Evolutionary conservation across 2,113 vertebrate genomes (phyloP).

Genomic region (Perca fluviatilis): DNA sequence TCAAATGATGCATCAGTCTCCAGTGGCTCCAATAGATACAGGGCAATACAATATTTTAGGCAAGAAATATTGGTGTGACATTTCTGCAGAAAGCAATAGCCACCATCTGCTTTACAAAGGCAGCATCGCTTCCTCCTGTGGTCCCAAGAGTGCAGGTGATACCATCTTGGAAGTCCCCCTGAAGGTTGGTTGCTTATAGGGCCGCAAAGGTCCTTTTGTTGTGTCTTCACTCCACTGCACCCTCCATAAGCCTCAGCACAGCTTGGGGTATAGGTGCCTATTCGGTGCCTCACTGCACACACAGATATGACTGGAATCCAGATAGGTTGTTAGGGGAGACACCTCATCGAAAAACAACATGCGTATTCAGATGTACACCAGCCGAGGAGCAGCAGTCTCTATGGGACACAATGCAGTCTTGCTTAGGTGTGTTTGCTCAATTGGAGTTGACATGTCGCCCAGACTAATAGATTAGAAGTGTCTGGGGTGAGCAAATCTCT

Average conservation of each 20-base stretch:
- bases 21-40: slow-evolving; percentile 40
- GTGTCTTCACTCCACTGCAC: slow-evolving; percentile 24
- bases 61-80: slow-evolving; percentile 60
- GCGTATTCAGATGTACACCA: slow-evolving; percentile 17
- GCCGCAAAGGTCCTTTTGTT: slow-evolving; percentile 24
- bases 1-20: slow-evolving; percentile 64
- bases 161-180: slow-evolving; percentile 7
- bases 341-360: slow-evolving; percentile 43
- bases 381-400: neutral
- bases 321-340: slow-evolving; percentile 21
- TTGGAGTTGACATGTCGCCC: slow-evolving; percentile 47
- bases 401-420: slow-evolving; percentile 10
- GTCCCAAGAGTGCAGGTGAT: neutral
- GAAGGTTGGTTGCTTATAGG: neutral
- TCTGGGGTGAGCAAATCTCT: slow-evolving; percentile 37
- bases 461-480: slow-evolving; percentile 54
- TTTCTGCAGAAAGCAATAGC: slow-evolving; percentile 57
- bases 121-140: neutral
- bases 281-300: slow-evolving; percentile 34
- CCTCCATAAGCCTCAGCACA: neutral
- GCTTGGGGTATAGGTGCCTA: slow-evolving; percentile 24
- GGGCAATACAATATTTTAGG: slow-evolving; percentile 43
- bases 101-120: slow-evolving; percentile 40
- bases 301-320: slow-evolving; percentile 48
- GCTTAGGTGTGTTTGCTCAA: slow-evolving; percentile 49